phyloP scores from a whole-genome alignment of 2,113 vertebrate genomes.

The Corythornis madagascariensis region DNA sequence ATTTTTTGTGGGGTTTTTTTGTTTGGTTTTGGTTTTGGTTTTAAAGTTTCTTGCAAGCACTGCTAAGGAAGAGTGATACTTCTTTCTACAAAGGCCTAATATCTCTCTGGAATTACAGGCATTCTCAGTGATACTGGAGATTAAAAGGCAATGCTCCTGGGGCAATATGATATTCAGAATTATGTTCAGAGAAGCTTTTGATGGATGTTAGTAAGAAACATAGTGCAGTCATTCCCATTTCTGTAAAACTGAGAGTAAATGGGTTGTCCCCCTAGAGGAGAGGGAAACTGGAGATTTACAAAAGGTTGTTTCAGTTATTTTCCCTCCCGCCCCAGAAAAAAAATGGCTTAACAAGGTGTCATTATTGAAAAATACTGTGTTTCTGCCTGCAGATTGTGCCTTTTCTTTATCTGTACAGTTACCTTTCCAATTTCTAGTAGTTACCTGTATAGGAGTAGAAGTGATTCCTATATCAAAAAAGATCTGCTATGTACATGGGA shows the following conservation, averaged over 20 bases:
- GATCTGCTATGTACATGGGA: neutral
- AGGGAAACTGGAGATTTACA: neutral
- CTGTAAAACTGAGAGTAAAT: neutral
- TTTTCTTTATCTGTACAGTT: neutral
- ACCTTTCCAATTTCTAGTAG: neutral
- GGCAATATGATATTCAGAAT: neutral
- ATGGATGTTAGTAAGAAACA: neutral
- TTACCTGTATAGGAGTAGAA: neutral
- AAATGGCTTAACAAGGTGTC: neutral
- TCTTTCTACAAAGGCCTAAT: neutral
- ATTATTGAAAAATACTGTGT: neutral
- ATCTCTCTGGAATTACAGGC: neutral
- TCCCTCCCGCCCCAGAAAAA: neutral
- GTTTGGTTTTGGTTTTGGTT: neutral
- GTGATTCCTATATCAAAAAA: neutral
- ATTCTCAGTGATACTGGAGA: neutral
- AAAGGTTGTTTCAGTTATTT: neutral
- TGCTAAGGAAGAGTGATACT: neutral
- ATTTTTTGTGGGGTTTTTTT: neutral
- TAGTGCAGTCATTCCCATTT: neutral
- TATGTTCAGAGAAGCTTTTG: neutral
- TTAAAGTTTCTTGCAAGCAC: neutral
- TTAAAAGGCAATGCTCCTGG: neutral
- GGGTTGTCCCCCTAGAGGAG: neutral
- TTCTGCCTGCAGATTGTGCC: neutral